phyloP scores from a whole-genome alignment of 37 sponge, comb jelly and placozoan species.

The Spongia lamella region DNA sequence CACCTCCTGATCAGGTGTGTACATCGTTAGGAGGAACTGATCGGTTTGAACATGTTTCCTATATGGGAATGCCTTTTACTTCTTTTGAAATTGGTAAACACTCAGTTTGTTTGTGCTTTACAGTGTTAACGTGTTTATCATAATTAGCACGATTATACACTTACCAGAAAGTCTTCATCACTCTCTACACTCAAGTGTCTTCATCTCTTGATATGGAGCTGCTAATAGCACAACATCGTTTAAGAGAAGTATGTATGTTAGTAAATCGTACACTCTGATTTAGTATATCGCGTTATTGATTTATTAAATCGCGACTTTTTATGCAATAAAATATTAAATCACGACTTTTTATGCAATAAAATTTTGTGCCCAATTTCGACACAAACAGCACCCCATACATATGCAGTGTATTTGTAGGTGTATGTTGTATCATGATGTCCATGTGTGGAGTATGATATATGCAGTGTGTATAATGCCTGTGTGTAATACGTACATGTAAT shows the following conservation, averaged over 20 bases:
- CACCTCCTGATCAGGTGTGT: conserved; percentile 75
- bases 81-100: conserved; percentile 76
- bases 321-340: too few species aligned
- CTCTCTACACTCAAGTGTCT: conserved; percentile 53
- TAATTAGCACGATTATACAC: conserved; percentile 73
- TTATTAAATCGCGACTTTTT: too few species aligned
- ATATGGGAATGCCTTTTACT: conserved; percentile 58
- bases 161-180: conserved; percentile 68
- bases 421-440: background rate
- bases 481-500: too few species aligned
- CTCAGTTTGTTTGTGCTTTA: background rate
- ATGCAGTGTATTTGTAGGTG: background rate
- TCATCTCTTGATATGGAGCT: conserved; percentile 66
- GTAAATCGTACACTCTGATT: too few species aligned
- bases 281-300: too few species aligned
- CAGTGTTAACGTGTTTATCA: background rate
- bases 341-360: too few species aligned
- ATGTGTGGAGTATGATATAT: conserved; percentile 16
- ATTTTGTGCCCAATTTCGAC: too few species aligned
- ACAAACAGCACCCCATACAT: background rate
- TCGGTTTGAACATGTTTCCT: conserved; percentile 32
- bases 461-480: too few species aligned
- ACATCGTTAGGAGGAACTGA: conserved; percentile 74
- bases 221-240: conserved; percentile 60
- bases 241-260: conserved; percentile 62